These are phyloP conservation scores for Xenentodon cancila DNA, from an alignment of 2,797 vertebrate species.

Conservation along the genomic window DNA sequence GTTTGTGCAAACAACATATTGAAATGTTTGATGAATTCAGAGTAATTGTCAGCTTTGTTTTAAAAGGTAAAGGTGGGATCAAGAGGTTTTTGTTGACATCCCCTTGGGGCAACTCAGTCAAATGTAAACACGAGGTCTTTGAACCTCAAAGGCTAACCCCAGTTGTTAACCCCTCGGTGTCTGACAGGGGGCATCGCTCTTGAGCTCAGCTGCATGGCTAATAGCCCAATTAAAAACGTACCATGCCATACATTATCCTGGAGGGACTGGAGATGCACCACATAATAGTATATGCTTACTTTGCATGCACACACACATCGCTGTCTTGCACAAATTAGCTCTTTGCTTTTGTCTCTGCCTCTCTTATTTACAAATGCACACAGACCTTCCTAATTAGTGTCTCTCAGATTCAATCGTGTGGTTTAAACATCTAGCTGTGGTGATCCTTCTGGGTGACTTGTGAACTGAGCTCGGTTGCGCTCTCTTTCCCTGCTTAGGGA, in stretches of 20 bases:
- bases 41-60: slow-evolving; percentile 68
- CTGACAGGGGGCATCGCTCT: slow-evolving; percentile 73
- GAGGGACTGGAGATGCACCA: slow-evolving; percentile 43
- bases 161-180: slow-evolving; percentile 72
- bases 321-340: slow-evolving; percentile 4
- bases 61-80: slow-evolving; percentile 63
- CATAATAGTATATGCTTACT: slow-evolving; percentile 11
- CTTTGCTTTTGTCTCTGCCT: slow-evolving; percentile 29
- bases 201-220: slow-evolving; percentile 69
- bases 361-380: slow-evolving; percentile 15
- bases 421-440: slow-evolving; percentile 58
- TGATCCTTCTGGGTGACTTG: slow-evolving; percentile 70
- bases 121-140: slow-evolving; percentile 79
- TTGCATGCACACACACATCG: slow-evolving; percentile 11
- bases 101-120: slow-evolving; percentile 61
- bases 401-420: slow-evolving; percentile 51
- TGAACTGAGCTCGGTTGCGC: slow-evolving; percentile 59
- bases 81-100: slow-evolving; percentile 21
- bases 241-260: slow-evolving; percentile 69
- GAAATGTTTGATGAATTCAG: slow-evolving; percentile 57
- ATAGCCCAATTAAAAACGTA: slow-evolving; percentile 80
- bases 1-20: slow-evolving; percentile 46
- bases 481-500: slow-evolving; percentile 63
- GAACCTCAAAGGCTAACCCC: slow-evolving; percentile 74
- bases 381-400: slow-evolving; percentile 67